A percentile compares a stretch with the other conserved stretches of the same genome.
phyloP scores from a whole-genome alignment of 2,797 vertebrate species.

The Stomatorhinus walkeri region DNA sequence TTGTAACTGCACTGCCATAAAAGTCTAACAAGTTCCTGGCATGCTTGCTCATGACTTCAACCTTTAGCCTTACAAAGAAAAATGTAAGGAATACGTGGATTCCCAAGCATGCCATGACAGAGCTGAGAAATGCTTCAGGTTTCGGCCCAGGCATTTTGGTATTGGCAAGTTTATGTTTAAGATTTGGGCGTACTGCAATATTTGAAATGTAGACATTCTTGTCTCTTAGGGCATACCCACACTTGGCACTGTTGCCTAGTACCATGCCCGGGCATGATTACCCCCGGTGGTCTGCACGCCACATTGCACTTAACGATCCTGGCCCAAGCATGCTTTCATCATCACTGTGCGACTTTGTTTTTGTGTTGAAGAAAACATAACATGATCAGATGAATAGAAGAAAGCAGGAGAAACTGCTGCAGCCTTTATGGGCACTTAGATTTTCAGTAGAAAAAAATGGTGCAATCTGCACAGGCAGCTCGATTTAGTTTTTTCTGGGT shows the following conservation, averaged over 20 bases:
- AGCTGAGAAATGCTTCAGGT: neutral
- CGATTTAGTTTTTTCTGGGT: neutral
- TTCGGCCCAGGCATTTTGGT: neutral
- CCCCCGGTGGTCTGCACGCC: neutral
- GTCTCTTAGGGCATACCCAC: neutral
- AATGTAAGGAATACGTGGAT: neutral
- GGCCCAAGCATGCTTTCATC: neutral
- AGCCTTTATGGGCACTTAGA: neutral
- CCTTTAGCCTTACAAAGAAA: neutral
- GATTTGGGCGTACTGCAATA: neutral
- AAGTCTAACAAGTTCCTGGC: neutral
- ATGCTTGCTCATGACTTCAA: neutral
- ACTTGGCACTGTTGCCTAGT: neutral
- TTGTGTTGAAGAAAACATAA: neutral
- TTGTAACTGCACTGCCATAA: neutral
- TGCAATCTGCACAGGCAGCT: neutral
- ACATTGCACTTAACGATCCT: neutral
- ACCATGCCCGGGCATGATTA: neutral
- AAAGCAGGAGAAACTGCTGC: neutral
- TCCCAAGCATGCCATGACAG: conserved; percentile 10
- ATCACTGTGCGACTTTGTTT: neutral
- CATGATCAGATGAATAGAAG: neutral
- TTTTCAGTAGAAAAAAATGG: neutral
- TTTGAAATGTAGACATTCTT: neutral
- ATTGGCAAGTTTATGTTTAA: neutral